These are phyloP conservation scores for Nemoura dubitans DNA, from an alignment of 2,888 invertebrate genomes.

Conservation along the genomic window DNA sequence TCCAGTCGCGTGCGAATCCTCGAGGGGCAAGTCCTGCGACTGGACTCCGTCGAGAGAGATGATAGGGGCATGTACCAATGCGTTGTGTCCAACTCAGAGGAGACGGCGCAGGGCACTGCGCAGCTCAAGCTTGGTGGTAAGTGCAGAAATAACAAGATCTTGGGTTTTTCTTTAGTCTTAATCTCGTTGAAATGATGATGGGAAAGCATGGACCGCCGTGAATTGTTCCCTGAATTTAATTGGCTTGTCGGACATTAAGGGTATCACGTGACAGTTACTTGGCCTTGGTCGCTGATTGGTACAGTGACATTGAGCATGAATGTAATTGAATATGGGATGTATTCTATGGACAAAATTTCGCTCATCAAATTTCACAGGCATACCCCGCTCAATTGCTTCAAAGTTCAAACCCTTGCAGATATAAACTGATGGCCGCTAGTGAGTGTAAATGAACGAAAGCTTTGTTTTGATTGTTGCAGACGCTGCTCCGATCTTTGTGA, in stretches of 20 bases:
- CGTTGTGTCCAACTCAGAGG: conserved; percentile 53
- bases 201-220: background rate
- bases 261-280: too few species aligned
- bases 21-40: conserved; percentile 52
- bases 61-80: conserved; percentile 55
- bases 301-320: too few species aligned
- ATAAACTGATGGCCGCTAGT: background rate
- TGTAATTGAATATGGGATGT: too few species aligned
- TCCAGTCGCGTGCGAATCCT: conserved; percentile 42
- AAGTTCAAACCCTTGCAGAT: too few species aligned
- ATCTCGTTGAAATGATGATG: too few species aligned
- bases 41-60: conserved; percentile 55
- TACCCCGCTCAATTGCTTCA: too few species aligned
- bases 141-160: background rate
- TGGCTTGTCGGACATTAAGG: too few species aligned
- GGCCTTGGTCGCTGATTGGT: too few species aligned
- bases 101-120: conserved; percentile 54
- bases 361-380: too few species aligned
- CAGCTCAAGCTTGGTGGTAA: conserved; percentile 55
- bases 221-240: too few species aligned
- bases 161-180: too few species aligned
- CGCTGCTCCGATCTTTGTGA: conserved; percentile 55
- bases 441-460: background rate
- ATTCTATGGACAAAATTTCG: too few species aligned
- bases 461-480: conserved; percentile 51